Conservation (phyloP, 2,113 vertebrate genomes). For the Embiotoca jacksoni region DNA sequence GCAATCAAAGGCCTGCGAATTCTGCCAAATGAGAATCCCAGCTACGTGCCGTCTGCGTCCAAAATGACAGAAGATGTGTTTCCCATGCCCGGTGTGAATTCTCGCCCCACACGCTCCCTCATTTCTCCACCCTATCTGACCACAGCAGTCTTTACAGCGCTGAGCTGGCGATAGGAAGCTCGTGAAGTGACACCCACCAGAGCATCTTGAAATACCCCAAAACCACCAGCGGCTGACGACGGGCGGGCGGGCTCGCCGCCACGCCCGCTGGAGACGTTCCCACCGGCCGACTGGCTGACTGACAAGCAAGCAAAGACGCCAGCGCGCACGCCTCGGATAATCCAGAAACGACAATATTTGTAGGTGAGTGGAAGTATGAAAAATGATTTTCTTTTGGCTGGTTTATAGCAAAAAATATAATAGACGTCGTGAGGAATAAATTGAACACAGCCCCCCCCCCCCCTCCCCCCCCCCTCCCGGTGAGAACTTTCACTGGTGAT, state of each 20-base stretch:
- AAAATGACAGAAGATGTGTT: constrained; percentile 38
- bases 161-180: constrained; percentile 60
- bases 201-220: constrained; percentile 72
- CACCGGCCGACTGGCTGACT: constrained; percentile 39
- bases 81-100: constrained; percentile 33
- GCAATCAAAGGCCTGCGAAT: background rate
- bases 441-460: too few relatives aligned
- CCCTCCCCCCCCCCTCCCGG: too few relatives aligned
- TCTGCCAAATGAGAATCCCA: constrained; percentile 32
- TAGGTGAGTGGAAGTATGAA: background rate
- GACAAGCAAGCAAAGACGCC: constrained; percentile 8
- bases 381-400: background rate
- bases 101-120: constrained; percentile 19
- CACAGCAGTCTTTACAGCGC: constrained; percentile 61
- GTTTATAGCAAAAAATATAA: too few relatives aligned
- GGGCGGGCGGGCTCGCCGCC: constrained; percentile 43
- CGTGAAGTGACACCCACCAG: constrained; percentile 72
- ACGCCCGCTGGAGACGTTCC: constrained; percentile 50
- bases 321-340: background rate
- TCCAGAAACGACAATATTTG: background rate
- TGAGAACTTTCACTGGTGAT: too few relatives aligned
- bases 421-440: too few relatives aligned
- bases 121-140: constrained; percentile 52
- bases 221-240: constrained; percentile 68
- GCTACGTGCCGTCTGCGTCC: constrained; percentile 13